A percentile compares a stretch with the other conserved stretches of the same genome.
Evolutionary conservation across 1,140 invertebrate genomes (phyloP).

Genomic region (Drosophila gunungcola): DNA sequence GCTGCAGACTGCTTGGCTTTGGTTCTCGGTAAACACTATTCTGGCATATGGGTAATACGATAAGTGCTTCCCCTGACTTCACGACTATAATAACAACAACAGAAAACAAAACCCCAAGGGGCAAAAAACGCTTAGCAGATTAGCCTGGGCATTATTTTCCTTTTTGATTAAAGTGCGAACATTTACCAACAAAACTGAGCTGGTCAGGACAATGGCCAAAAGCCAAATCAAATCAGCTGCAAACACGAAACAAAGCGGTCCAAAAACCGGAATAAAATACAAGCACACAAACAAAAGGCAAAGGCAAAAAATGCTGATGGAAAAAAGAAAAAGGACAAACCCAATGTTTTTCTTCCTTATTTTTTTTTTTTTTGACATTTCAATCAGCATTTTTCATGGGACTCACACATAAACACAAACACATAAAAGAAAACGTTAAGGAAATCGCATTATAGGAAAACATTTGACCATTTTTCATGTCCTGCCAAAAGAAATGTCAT

Average conservation of each 20-base stretch:
- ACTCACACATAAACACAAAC: conserved; percentile 31
- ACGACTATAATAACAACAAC: conserved; percentile 19
- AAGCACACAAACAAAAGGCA: conserved; percentile 55
- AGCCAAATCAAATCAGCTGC: conserved; percentile 72
- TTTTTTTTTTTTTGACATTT: conserved; percentile 52
- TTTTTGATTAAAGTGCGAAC: conserved; percentile 78
- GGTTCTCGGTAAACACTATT: conserved; percentile 2
- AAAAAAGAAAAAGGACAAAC: conserved; percentile 23
- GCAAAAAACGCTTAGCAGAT: conserved; percentile 67
- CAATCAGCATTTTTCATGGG: conserved; percentile 71
- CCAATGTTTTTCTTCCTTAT: conserved; percentile 28
- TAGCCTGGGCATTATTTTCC: conserved; percentile 45
- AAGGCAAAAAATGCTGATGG: conserved; percentile 12
- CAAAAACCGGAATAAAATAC: conserved; percentile 56
- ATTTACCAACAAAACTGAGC: conserved; percentile 48
- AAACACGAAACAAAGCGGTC: conserved; percentile 40
- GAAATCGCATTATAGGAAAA: conserved; percentile 78
- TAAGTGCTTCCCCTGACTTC: conserved; percentile 54
- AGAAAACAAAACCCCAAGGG: conserved; percentile 49
- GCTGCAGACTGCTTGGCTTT: neutral
- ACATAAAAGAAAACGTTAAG: conserved; percentile 68
- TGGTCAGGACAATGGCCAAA: conserved; percentile 49
- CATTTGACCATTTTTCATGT: conserved; percentile 74
- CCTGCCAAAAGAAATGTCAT: conserved; percentile 49
- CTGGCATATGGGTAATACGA: conserved; percentile 58